These are phyloP conservation scores for Diplodus sargus DNA, from an alignment of 2,797 vertebrate genomes.

Conservation along the genomic window DNA sequence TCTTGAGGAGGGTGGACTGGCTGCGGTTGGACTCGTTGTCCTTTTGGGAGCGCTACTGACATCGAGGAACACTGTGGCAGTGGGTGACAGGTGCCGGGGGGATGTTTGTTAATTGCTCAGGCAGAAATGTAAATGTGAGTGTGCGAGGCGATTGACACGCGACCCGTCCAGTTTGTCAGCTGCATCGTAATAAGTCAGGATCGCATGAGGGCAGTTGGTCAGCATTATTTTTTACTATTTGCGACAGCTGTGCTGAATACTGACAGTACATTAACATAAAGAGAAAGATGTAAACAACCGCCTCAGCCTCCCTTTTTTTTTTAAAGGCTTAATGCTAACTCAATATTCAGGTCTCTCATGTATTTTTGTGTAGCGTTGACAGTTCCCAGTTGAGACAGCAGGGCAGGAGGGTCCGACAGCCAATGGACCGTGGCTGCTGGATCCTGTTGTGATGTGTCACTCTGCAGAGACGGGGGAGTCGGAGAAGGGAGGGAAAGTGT, in stretches of 20 bases:
- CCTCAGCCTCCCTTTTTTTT: constrained; percentile 9
- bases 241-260: constrained; percentile 20
- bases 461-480: constrained; percentile 40
- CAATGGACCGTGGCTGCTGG: constrained; percentile 53
- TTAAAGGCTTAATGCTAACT: constrained; percentile 32
- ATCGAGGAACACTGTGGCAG: no score
- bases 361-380: constrained; percentile 51
- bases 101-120: constrained; percentile 11
- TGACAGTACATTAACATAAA: constrained; percentile 14
- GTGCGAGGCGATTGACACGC: neutral
- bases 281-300: constrained; percentile 26
- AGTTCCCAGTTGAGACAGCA: constrained; percentile 56
- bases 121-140: constrained; percentile 11
- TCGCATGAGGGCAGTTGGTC: neutral
- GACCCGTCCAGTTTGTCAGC: neutral
- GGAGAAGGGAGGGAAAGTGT: constrained; percentile 3
- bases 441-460: constrained; percentile 70
- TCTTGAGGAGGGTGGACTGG: no score
- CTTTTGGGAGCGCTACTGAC: no score
- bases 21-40: no score
- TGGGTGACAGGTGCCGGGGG: neutral
- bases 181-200: constrained; percentile 1
- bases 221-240: neutral
- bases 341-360: constrained; percentile 26
- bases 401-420: constrained; percentile 45